Evolutionary conservation across 2,797 vertebrate genomes (phyloP), one percentile per base, ranked within the genome.

Genomic region (Chrysocyon brachyurus): DNA sequence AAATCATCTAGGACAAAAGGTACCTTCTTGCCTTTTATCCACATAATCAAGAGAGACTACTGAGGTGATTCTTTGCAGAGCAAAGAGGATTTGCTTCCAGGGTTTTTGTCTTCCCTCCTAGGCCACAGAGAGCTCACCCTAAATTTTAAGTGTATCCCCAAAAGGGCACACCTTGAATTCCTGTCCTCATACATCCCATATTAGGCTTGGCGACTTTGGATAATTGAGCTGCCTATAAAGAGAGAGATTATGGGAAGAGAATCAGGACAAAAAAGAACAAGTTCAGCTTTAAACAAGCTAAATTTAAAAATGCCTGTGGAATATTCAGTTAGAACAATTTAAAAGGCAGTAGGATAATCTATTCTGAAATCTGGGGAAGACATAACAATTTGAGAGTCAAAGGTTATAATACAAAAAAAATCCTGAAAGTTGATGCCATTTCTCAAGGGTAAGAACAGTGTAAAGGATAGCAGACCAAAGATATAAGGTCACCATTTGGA

Each of bases 311-410:
- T 72, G 6, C 17, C 49, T 85, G 6, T 54, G 26, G 16, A 83
- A 91, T 70, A 78, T 87, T 94, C 54, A 73, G 26, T 66, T 78
- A 81, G n/a, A 91, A 57, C 77, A 73, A 49, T 78, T 68, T 26
- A 33, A 87, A 87, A 68, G n/a, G n/a, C n/a, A 54, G 7, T 17
- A 28, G 59, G 10, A 77, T 94, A 90, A 57, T 63, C 63, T 92
- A 56, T n/a, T 84, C 52, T 90, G n/a, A 94, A 84, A 54, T 33
- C 36, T 9, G 7, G 36, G 70, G n/a, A 79, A 92, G 19, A 75
- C 3, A 22, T 63, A 63, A n/a, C 49, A 73, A 31, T 52, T 57
- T 75, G 59, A 95, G 52, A 82, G 46, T 81, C 88, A 28, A 28
- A 59, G 40, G 31, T 52, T 36, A 46, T 10, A 4, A 22, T 49